These are phyloP conservation scores for Chrysaora quinquecirrha DNA, from an alignment of 30 jellyfish, hydroid and myxozoan species.

Conservation along the genomic window DNA sequence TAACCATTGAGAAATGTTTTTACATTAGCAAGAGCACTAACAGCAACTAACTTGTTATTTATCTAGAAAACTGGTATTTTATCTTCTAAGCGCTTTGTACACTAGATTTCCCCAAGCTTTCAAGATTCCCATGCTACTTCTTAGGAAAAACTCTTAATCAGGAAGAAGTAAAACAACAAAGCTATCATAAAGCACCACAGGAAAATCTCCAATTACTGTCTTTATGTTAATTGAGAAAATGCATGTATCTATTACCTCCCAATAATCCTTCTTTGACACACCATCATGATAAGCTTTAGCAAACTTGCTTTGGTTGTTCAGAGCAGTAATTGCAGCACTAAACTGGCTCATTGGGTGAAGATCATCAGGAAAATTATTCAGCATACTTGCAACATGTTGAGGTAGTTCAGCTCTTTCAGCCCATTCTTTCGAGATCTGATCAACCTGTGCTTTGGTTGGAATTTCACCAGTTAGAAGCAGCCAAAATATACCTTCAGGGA, in stretches of 20 bases:
- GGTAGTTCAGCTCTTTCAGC: conserved; percentile 99
- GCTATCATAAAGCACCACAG: too few relatives aligned
- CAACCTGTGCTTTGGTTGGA: conserved; percentile 97
- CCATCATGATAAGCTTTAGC: conserved; percentile 96
- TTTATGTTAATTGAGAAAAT: too few relatives aligned
- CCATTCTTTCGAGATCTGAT: conserved; percentile 92
- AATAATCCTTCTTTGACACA: conserved; percentile 81
- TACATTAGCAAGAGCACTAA: too few relatives aligned
- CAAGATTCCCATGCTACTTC: too few relatives aligned
- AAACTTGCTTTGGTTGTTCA: conserved; percentile 95
- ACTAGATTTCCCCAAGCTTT: too few relatives aligned
- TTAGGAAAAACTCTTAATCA: too few relatives aligned
- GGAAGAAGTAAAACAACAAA: too few relatives aligned
- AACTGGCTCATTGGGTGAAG: conserved; percentile 99
- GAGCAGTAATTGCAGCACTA: conserved; percentile 94
- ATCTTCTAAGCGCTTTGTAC: too few relatives aligned
- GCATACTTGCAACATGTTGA: conserved; percentile 91
- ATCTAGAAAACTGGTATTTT: too few relatives aligned
- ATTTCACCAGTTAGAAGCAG: conserved; percentile 96
- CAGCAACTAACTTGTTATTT: too few relatives aligned
- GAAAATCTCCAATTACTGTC: too few relatives aligned
- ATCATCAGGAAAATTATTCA: conserved; percentile 96
- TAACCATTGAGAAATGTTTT: too few relatives aligned
- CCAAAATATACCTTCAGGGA: conserved; percentile 98
- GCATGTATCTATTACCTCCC: conserved; percentile 97